Percentiles rank a stretch among this genome's conserved stretches.
Evolutionary conservation across 2,113 vertebrate species (phyloP).

Genomic region (Mormoops blainvillei): DNA sequence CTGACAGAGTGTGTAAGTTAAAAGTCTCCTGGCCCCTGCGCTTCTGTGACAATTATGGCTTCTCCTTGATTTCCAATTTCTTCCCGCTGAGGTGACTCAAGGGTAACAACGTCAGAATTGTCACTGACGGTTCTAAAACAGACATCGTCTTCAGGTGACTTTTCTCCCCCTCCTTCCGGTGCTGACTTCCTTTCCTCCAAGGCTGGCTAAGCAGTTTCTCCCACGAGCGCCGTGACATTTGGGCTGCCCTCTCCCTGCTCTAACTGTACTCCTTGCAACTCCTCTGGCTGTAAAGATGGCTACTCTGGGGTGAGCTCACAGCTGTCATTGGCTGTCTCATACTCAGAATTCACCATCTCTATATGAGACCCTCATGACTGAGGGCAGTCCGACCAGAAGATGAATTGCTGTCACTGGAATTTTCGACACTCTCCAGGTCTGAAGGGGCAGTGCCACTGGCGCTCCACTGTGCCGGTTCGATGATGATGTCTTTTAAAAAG

Average conservation of each 20-base stretch:
- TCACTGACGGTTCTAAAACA: constrained; percentile 88
- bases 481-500: background rate
- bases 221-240: constrained; percentile 53
- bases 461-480: no score
- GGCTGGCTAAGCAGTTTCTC: constrained; percentile 71
- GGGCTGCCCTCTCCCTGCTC: constrained; percentile 64
- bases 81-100: constrained; percentile 85
- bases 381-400: no score
- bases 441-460: no score
- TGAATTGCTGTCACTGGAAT: no score
- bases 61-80: constrained; percentile 82
- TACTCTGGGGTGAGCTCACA: constrained; percentile 67
- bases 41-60: constrained; percentile 67
- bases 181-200: constrained; percentile 69
- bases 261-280: constrained; percentile 59
- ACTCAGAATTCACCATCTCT: constrained; percentile 86
- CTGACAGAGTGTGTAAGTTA: constrained; percentile 90
- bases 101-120: constrained; percentile 94
- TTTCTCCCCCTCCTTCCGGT: constrained; percentile 75
- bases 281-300: constrained; percentile 71
- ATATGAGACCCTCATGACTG: constrained; percentile 95
- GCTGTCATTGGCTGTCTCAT: constrained; percentile 69
- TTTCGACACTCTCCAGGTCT: no score
- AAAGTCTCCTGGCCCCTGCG: constrained; percentile 78
- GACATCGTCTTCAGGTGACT: constrained; percentile 76